phyloP scores from a whole-genome alignment of 1,140 invertebrate species.

The Drosophila busckii region DNA sequence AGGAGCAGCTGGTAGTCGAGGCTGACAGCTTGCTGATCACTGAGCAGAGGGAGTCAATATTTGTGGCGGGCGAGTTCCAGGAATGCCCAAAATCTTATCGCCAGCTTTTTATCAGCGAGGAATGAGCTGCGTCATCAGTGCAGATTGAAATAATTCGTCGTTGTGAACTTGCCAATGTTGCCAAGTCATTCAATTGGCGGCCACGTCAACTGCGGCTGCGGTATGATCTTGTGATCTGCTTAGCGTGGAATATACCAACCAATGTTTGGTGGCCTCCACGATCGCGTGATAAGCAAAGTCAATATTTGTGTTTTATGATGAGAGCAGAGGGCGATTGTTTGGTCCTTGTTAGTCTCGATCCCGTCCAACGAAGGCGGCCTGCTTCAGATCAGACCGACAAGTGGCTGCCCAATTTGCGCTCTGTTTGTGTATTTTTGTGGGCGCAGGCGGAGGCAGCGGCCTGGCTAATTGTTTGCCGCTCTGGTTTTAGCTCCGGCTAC shows the following conservation, averaged over 20 bases:
- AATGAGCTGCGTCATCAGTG: conserved; percentile 67
- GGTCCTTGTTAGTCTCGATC: conserved; percentile 35
- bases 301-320: conserved; percentile 70
- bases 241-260: too few species aligned
- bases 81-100: conserved; percentile 57
- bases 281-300: conserved; percentile 77
- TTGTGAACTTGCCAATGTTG: conserved; percentile 34
- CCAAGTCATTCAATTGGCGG: conserved; percentile 63
- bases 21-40: conserved; percentile 36
- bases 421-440: conserved; percentile 61
- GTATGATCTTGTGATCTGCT: conserved; percentile 29
- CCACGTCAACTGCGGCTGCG: conserved; percentile 39
- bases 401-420: conserved; percentile 67
- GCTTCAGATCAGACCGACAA: conserved; percentile 29
- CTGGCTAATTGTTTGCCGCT: conserved; percentile 65
- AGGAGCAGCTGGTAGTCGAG: conserved; percentile 7
- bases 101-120: conserved; percentile 59
- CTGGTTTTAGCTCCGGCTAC: conserved; percentile 40
- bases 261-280: conserved; percentile 18
- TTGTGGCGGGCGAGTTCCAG: conserved; percentile 43
- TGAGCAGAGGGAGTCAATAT: conserved; percentile 37
- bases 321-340: conserved; percentile 46
- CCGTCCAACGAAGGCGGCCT: conserved; percentile 5
- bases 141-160: conserved; percentile 69
- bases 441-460: conserved; percentile 30